Conservation (phyloP, 1,140 invertebrate species). For the Listronotus bonariensis region DNA sequence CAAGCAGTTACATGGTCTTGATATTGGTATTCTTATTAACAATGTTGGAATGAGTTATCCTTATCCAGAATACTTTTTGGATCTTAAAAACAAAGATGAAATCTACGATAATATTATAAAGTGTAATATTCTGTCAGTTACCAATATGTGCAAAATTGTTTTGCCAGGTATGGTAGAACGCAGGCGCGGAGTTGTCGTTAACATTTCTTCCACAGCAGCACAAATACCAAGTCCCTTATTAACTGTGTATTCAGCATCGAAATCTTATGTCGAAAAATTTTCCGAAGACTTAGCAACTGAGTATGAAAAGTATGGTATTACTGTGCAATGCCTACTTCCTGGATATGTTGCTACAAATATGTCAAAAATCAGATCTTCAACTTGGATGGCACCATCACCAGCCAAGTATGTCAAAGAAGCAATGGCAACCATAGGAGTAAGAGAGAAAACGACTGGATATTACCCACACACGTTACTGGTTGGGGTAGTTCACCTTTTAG, state of each 20-base stretch:
- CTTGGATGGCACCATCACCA: constrained; percentile 79
- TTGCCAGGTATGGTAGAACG: constrained; percentile 88
- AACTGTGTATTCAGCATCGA: constrained; percentile 86
- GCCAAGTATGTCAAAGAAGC: constrained; percentile 77
- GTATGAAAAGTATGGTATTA: constrained; percentile 77
- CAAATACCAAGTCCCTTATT: constrained; percentile 81
- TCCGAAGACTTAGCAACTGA: constrained; percentile 79
- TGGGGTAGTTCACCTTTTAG: constrained; percentile 58
- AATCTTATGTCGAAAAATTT: constrained; percentile 88
- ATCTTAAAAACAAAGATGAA: constrained; percentile 66
- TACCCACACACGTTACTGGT: constrained; percentile 73
- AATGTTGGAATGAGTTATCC: constrained; percentile 94
- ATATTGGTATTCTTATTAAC: constrained; percentile 92
- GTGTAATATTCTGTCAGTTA: constrained; percentile 76
- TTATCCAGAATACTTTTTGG: constrained; percentile 83
- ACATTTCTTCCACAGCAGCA: constrained; percentile 86
- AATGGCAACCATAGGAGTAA: constrained; percentile 76
- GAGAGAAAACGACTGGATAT: constrained; percentile 77
- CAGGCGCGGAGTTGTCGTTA: constrained; percentile 86
- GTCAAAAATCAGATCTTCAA: constrained; percentile 82
- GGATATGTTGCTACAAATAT: constrained; percentile 93
- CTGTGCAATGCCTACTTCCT: constrained; percentile 83
- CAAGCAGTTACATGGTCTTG: constrained; percentile 74
- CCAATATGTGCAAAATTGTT: constrained; percentile 81
- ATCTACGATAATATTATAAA: constrained; percentile 67